Evolutionary conservation across 2,797 vertebrate genomes (phyloP).

Genomic region (Bryconaethiops microstoma): DNA sequence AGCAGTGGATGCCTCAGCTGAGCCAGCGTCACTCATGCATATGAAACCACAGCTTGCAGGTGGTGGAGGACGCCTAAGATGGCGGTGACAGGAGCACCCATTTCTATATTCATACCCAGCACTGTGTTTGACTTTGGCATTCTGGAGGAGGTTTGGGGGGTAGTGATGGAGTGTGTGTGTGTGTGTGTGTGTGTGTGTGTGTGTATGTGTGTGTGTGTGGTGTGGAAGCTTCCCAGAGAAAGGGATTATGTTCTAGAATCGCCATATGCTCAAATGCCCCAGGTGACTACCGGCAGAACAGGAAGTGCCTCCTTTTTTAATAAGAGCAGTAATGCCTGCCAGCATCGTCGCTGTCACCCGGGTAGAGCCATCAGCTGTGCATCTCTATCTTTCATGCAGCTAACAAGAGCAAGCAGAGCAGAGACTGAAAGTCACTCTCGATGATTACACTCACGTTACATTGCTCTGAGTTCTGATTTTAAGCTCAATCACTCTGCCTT

Average conservation of each 20-base stretch:
- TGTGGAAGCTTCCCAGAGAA: slow-evolving; percentile 50
- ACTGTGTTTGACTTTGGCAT: slow-evolving; percentile 37
- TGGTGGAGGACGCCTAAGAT: slow-evolving; percentile 28
- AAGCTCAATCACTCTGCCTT: not conserved
- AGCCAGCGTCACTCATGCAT: slow-evolving; percentile 42
- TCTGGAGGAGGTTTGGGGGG: slow-evolving; percentile 20
- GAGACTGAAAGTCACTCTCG: slow-evolving; percentile 8
- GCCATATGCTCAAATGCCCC: slow-evolving; percentile 68
- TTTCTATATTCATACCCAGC: slow-evolving; percentile 26
- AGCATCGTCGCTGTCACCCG: slow-evolving; percentile 47
- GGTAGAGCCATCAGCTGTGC: slow-evolving; percentile 49
- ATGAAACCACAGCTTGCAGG: slow-evolving; percentile 11
- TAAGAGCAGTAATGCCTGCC: slow-evolving; percentile 56
- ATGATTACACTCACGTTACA: not conserved
- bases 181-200: slow-evolving; percentile 21
- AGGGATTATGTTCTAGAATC: slow-evolving; percentile 49
- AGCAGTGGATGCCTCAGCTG: slow-evolving; percentile 33
- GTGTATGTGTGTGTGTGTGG: slow-evolving; percentile 16
- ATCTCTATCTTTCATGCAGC: slow-evolving; percentile 29
- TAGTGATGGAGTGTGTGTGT: not conserved
- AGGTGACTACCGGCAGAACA: slow-evolving; percentile 67
- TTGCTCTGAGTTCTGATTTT: not conserved
- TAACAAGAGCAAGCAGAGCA: slow-evolving; percentile 16
- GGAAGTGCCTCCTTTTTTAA: slow-evolving; percentile 72
- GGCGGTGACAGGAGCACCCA: slow-evolving; percentile 30